Percentiles rank a stretch among this genome's conserved stretches.
Conservation (phyloP, 64 coral and sea anemone species). For the Astreopora myriophthalma region DNA sequence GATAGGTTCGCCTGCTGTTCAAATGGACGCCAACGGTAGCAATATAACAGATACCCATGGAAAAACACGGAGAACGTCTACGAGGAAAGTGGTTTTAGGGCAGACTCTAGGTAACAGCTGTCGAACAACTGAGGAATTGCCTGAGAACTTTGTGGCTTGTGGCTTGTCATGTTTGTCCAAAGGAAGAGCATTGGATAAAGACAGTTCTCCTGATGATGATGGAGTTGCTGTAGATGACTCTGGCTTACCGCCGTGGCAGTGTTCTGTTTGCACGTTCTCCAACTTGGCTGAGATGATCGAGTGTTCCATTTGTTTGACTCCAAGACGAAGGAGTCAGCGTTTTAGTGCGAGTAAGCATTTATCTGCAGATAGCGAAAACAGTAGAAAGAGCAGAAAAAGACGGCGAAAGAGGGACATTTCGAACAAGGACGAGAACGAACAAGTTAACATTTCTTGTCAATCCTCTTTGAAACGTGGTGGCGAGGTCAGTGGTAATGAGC, state of each 20-base stretch:
- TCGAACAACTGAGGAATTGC: not conserved
- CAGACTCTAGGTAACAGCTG: not conserved
- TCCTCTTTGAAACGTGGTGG: not conserved
- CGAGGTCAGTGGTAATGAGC: not conserved
- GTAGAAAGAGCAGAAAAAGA: not conserved
- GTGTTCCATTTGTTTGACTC: conserved; percentile 83
- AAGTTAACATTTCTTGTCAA: not conserved
- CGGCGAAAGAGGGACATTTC: not conserved
- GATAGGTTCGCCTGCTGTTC: not conserved
- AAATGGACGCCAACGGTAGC: not conserved
- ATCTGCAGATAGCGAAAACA: not conserved
- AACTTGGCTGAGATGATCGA: conserved; percentile 89
- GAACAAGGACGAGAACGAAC: not conserved
- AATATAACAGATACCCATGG: not conserved
- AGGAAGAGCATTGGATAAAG: not conserved
- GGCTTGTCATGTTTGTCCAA: not conserved
- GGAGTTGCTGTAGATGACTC: not conserved
- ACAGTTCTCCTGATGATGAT: not conserved
- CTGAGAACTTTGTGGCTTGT: not conserved
- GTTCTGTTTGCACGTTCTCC: conserved; percentile 72
- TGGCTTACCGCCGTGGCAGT: conserved; percentile 62
- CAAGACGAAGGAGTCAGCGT: conserved; percentile 44
- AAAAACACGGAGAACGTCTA: not conserved
- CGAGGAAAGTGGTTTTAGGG: not conserved
- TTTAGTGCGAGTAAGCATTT: not conserved